These are phyloP conservation scores for Myripristis jacobus DNA, from an alignment of 2,797 vertebrate genomes.

Conservation along the genomic window DNA sequence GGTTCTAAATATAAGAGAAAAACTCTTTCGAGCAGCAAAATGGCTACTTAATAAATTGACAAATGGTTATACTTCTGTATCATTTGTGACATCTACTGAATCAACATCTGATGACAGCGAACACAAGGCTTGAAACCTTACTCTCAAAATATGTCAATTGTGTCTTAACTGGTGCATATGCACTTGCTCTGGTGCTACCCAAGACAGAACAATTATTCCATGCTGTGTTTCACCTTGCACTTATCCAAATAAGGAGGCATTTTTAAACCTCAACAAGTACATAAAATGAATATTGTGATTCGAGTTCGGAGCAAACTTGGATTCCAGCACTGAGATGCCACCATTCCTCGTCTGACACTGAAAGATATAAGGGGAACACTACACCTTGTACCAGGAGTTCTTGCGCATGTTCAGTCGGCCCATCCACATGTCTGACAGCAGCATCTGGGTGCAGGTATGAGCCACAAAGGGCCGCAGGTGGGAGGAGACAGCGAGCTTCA, in stretches of 20 bases:
- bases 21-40: no score
- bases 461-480: conserved; percentile 95
- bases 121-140: no score
- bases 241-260: not conserved
- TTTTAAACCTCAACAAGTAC: no score
- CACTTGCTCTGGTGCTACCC: not conserved
- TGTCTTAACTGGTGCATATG: no score
- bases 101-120: no score
- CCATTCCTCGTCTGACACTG: conserved; percentile 5
- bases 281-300: conserved; percentile 1
- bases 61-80: no score
- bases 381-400: conserved; percentile 99
- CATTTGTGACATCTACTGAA: no score
- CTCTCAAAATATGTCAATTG: no score
- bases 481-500: conserved; percentile 97
- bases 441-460: conserved; percentile 97
- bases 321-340: no score
- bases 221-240: not conserved
- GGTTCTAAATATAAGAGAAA: no score
- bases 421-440: conserved; percentile 99
- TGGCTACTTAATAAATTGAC: no score
- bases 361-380: conserved; percentile 69
- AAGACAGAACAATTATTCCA: not conserved
- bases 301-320: no score
- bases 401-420: conserved; percentile 99